These are phyloP conservation scores for Pandemis cinnamomeana DNA, from an alignment of 2,888 invertebrate genomes.

Conservation along the genomic window DNA sequence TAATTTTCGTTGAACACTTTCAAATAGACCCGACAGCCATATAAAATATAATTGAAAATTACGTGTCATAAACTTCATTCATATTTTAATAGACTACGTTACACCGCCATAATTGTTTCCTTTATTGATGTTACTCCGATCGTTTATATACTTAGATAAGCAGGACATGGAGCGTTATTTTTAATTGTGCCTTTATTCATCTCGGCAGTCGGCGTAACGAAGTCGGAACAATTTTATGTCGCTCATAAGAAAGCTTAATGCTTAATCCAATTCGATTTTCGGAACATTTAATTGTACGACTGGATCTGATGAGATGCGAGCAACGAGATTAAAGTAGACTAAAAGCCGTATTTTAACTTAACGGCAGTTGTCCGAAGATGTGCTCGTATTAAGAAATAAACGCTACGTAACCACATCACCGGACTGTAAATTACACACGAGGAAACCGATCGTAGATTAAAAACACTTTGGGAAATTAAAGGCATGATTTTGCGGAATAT, in stretches of 20 bases:
- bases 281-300: slow-evolving; percentile 61
- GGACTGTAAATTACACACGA: slow-evolving; percentile 51
- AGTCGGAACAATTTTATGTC: slow-evolving; percentile 65
- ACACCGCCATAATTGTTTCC: slow-evolving; percentile 54
- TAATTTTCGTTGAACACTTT: slow-evolving; percentile 13
- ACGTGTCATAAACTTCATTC: slow-evolving; percentile 44
- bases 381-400: slow-evolving; percentile 56
- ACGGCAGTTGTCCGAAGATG: slow-evolving; percentile 56
- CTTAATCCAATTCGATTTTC: slow-evolving; percentile 66
- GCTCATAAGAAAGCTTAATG: slow-evolving; percentile 66
- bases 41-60: slow-evolving; percentile 46
- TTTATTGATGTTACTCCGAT: slow-evolving; percentile 50
- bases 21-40: slow-evolving; percentile 9
- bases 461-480: slow-evolving; percentile 49
- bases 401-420: slow-evolving; percentile 46
- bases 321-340: slow-evolving; percentile 58
- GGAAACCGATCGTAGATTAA: slow-evolving; percentile 50
- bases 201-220: slow-evolving; percentile 58
- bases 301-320: slow-evolving; percentile 57
- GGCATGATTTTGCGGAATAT: slow-evolving; percentile 44
- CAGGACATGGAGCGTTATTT: slow-evolving; percentile 54
- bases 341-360: slow-evolving; percentile 65
- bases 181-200: slow-evolving; percentile 69
- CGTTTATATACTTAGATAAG: slow-evolving; percentile 47
- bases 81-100: slow-evolving; percentile 47